Percentiles rank a stretch among this genome's conserved stretches.
These are phyloP conservation scores for Tautogolabrus adspersus DNA, from an alignment of 2,113 vertebrate genomes.

Conservation along the genomic window DNA sequence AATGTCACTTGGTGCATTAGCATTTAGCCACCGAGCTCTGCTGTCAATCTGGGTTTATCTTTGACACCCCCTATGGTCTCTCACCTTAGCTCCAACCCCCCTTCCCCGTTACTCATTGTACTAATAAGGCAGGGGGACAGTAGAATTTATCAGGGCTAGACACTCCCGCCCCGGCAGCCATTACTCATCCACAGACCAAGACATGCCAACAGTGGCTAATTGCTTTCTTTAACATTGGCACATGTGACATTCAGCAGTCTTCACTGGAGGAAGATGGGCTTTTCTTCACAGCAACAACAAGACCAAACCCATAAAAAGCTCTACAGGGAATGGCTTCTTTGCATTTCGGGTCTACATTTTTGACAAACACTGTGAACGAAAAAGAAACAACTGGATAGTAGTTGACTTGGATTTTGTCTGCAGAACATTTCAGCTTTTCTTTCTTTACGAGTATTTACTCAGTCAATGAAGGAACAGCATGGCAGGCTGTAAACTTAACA, in stretches of 20 bases:
- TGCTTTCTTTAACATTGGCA: slow-evolving; percentile 79
- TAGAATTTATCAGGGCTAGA: slow-evolving; percentile 80
- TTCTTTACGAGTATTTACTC: no score
- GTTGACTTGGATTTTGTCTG: no score
- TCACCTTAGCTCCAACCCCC: slow-evolving; percentile 57
- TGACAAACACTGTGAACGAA: no score
- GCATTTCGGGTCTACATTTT: no score
- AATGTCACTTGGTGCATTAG: slow-evolving; percentile 86
- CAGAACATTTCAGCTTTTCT: no score
- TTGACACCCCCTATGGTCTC: slow-evolving; percentile 74
- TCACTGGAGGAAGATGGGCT: slow-evolving; percentile 5
- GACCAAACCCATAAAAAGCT: neutral
- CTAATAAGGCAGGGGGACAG: slow-evolving; percentile 79
- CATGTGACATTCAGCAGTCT: slow-evolving; percentile 71
- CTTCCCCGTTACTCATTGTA: slow-evolving; percentile 71
- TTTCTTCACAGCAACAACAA: neutral
- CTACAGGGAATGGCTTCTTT: neutral
- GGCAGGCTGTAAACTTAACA: no score
- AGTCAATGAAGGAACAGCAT: no score
- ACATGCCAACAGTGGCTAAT: slow-evolving; percentile 80
- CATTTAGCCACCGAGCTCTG: slow-evolving; percentile 80
- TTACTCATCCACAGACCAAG: slow-evolving; percentile 82
- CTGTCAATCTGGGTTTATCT: slow-evolving; percentile 86
- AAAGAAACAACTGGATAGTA: no score
- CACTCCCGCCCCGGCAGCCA: slow-evolving; percentile 78